These are phyloP conservation scores for Drosophila parvula DNA, from an alignment of 1,140 invertebrate species.

Conservation along the genomic window DNA sequence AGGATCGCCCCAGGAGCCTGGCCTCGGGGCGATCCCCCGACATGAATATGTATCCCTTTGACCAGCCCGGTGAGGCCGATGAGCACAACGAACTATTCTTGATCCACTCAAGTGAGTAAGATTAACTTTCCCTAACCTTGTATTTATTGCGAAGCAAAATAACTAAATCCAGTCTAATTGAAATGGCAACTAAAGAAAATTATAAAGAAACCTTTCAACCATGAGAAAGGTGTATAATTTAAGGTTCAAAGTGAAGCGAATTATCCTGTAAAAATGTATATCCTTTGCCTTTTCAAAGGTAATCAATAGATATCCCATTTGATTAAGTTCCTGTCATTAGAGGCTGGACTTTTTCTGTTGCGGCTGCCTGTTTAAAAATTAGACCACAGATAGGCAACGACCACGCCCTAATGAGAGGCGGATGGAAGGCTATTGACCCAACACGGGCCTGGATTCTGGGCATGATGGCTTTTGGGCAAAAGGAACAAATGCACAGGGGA, in stretches of 20 bases:
- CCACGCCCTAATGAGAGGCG: constrained; percentile 36
- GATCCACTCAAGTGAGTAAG: constrained; percentile 74
- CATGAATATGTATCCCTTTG: constrained; percentile 80
- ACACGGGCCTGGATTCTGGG: constrained; percentile 43
- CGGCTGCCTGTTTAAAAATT: constrained; percentile 63
- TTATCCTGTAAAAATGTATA: not conserved
- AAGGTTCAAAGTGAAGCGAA: not conserved
- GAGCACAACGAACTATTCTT: constrained; percentile 77
- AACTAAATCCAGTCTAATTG: not conserved
- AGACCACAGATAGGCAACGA: constrained; percentile 49
- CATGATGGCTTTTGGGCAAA: constrained; percentile 71
- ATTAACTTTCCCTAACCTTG: too few species aligned
- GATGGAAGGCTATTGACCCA: constrained; percentile 28
- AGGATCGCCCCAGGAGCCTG: constrained; percentile 79
- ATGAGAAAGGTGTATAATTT: too few species aligned
- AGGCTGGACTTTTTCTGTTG: constrained; percentile 25
- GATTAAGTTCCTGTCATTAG: constrained; percentile 70
- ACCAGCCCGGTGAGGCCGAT: constrained; percentile 64
- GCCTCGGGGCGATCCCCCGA: constrained; percentile 82
- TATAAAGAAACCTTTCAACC: not conserved
- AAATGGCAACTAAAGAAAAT: not conserved
- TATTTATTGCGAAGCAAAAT: not conserved
- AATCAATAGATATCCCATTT: constrained; percentile 74
- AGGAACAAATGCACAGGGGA: constrained; percentile 70
- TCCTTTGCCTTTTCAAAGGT: not conserved